Percentiles rank a stretch among this genome's conserved stretches.
phyloP scores from a whole-genome alignment of 2,113 vertebrate species.

The Baryphthengus martii region DNA sequence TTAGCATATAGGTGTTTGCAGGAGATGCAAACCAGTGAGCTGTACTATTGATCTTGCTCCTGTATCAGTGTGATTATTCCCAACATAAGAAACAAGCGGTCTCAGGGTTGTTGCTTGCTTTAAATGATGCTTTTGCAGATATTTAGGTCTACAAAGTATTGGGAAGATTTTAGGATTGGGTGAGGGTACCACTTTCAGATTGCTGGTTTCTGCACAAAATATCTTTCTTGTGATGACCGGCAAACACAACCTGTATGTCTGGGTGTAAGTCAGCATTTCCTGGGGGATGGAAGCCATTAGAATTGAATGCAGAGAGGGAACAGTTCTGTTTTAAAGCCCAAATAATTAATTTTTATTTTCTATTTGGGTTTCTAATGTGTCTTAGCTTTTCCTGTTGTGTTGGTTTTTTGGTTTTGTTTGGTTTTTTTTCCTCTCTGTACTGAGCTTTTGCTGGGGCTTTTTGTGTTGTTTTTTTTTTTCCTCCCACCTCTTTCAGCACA shows the following conservation, averaged over 20 bases:
- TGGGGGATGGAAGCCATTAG: not conserved
- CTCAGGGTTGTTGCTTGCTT: not conserved
- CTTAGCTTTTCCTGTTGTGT: not conserved
- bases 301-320: not conserved
- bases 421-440: not conserved
- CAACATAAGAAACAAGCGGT: not conserved
- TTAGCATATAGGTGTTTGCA: not conserved
- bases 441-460: not conserved
- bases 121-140: not conserved
- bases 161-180: not conserved
- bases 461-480: not conserved
- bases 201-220: not conserved
- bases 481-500: not conserved
- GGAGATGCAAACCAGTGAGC: not conserved
- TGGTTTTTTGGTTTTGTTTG: not conserved
- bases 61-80: not conserved
- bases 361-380: fast-evolving
- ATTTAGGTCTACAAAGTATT: not conserved
- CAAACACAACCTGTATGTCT: not conserved
- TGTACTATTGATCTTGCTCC: not conserved
- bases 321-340: not conserved
- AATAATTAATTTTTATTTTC: not conserved
- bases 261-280: not conserved
- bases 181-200: not conserved
- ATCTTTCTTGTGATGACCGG: not conserved